These are phyloP conservation scores for Sesamia inferens DNA, from an alignment of 2,888 invertebrate genomes.

Conservation along the genomic window DNA sequence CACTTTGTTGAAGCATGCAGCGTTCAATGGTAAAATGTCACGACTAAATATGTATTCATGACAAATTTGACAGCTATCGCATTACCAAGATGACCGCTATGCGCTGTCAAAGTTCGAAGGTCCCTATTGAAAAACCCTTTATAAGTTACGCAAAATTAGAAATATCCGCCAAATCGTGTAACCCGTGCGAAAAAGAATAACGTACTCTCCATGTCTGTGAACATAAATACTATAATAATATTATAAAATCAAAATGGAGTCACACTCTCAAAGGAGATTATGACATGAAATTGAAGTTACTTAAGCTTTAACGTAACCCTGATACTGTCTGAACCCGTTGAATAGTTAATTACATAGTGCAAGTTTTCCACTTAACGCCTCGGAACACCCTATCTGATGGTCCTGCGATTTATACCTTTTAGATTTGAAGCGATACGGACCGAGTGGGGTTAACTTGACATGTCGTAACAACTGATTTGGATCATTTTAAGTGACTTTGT, in stretches of 20 bases:
- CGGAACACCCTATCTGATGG: conserved; percentile 78
- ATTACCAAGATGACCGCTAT: no score
- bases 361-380: conserved; percentile 86
- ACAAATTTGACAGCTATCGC: no score
- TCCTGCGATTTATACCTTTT: conserved; percentile 78
- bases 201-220: no score
- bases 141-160: no score
- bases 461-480: conserved; percentile 57
- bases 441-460: conserved; percentile 59
- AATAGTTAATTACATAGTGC: conserved; percentile 86
- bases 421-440: conserved; percentile 70
- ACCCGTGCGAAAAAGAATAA: no score
- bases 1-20: no score
- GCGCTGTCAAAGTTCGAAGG: no score
- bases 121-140: no score
- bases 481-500: conserved; percentile 54
- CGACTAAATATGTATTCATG: no score
- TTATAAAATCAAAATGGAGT: neutral
- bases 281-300: conserved; percentile 50
- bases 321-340: conserved; percentile 72
- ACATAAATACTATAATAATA: no score
- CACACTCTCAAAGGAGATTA: conserved; percentile 1
- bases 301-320: conserved; percentile 68
- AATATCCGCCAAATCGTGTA: no score
- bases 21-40: no score